Conservation (phyloP, 2,888 invertebrate species). For the Calliscelio sp. region DNA sequence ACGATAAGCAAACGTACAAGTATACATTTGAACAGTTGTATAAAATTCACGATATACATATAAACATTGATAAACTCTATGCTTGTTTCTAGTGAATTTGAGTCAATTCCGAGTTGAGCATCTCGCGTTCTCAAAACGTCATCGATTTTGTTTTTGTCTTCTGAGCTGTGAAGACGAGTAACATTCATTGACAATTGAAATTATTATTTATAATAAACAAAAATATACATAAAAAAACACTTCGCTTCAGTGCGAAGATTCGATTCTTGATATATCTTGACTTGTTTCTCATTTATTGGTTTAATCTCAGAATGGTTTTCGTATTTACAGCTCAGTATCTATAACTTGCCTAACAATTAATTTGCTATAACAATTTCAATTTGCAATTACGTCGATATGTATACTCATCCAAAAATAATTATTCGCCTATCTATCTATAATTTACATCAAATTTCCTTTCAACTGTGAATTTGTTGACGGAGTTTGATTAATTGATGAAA, state of each 20-base stretch:
- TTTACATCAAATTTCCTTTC: conserved; percentile 3
- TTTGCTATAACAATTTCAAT: conserved; percentile 8
- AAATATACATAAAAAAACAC: conserved; percentile 80
- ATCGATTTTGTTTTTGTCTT: conserved; percentile 13
- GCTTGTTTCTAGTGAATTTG: conserved; percentile 8
- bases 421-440: conserved; percentile 1
- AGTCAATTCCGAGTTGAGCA: conserved; percentile 12
- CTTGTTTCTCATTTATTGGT: conserved; percentile 71
- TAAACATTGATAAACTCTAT: conserved; percentile 43
- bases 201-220: conserved; percentile 68
- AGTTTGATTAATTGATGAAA: conserved; percentile 7
- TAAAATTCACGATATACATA: conserved; percentile 45
- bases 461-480: neutral
- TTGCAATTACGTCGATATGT: conserved; percentile 6
- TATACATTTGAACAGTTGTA: conserved; percentile 30
- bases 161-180: conserved; percentile 62
- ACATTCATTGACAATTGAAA: conserved; percentile 71
- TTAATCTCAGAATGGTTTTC: conserved; percentile 34
- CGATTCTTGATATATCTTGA: conserved; percentile 80
- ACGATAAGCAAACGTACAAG: neutral
- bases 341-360: conserved; percentile 9
- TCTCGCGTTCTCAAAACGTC: neutral
- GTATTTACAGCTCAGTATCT: conserved; percentile 19
- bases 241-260: conserved; percentile 79
- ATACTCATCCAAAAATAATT: conserved; percentile 51